Conservation (phyloP, 2,113 vertebrate genomes). For the Proterorhinus semilunaris region DNA sequence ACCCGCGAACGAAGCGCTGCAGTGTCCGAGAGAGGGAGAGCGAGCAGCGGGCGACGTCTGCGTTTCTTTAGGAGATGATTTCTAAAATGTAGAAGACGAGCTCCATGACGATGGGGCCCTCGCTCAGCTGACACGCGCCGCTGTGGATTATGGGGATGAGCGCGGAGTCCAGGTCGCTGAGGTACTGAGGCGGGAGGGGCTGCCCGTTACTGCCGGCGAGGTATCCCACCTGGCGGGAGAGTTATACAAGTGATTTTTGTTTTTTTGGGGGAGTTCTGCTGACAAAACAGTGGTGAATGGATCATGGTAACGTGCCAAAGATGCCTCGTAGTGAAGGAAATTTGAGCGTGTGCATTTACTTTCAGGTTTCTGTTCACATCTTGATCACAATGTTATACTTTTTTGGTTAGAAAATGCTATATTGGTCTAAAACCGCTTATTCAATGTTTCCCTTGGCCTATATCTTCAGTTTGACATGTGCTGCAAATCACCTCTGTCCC, state of each 20-base stretch:
- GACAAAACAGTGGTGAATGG: too few relatives aligned
- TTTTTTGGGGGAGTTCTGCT: too few relatives aligned
- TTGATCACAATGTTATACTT: too few relatives aligned
- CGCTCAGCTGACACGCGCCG: constrained; percentile 92
- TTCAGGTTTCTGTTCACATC: too few relatives aligned
- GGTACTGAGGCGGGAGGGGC: constrained; percentile 90
- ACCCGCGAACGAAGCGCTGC: constrained; percentile 61
- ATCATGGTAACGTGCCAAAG: too few relatives aligned
- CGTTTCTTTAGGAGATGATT: constrained; percentile 86
- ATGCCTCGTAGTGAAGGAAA: too few relatives aligned
- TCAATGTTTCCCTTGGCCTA: too few relatives aligned
- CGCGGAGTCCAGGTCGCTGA: constrained; percentile 96
- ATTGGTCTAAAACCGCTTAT: too few relatives aligned
- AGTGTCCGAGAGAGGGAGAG: constrained; percentile 45
- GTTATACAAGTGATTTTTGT: not conserved
- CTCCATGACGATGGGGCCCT: constrained; percentile 95
- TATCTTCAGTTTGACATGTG: too few relatives aligned
- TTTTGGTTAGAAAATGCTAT: not conserved
- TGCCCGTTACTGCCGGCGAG: constrained; percentile 96
- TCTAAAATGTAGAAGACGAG: constrained; percentile 99
- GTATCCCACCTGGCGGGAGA: constrained; percentile 87
- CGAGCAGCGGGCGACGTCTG: too few relatives aligned
- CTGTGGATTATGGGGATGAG: constrained; percentile 97
- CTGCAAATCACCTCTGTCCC: too few relatives aligned
- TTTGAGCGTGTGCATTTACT: too few relatives aligned